Evolutionary conservation across 2,888 invertebrate genomes (phyloP).

Genomic region (Cerastis leucographa): DNA sequence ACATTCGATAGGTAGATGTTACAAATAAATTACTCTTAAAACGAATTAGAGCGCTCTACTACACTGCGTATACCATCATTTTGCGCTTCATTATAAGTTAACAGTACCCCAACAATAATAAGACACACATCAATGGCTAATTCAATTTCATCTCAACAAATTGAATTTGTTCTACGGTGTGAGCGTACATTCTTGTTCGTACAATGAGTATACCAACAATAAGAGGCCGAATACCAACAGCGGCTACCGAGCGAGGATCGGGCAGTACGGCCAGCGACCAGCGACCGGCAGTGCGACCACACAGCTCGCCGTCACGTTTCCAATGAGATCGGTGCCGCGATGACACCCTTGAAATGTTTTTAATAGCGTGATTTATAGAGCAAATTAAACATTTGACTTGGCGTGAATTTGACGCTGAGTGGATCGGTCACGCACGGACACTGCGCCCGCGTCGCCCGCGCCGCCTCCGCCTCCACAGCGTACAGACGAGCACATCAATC

Average conservation of each 20-base stretch:
- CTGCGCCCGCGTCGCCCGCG: conserved; percentile 71
- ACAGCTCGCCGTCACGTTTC: conserved; percentile 88
- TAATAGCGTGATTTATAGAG: conserved; percentile 90
- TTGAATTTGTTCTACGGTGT: conserved; percentile 81
- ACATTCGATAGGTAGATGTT: conserved; percentile 36
- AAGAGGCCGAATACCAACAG: conserved; percentile 77
- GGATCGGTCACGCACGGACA: conserved; percentile 89
- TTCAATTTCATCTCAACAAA: conserved; percentile 78
- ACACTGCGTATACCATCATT: conserved; percentile 49
- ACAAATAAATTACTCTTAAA: conserved; percentile 53
- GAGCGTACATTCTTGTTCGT: conserved; percentile 73
- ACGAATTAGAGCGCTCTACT: conserved; percentile 44
- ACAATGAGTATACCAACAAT: conserved; percentile 82
- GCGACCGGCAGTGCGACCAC: conserved; percentile 79
- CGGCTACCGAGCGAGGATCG: conserved; percentile 54
- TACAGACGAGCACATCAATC: conserved; percentile 53
- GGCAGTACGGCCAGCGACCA: conserved; percentile 20
- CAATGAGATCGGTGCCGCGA: conserved; percentile 88
- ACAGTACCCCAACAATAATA: conserved; percentile 64
- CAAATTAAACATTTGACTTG: conserved; percentile 91
- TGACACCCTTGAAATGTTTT: conserved; percentile 90
- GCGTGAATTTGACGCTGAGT: conserved; percentile 90
- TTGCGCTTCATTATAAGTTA: conserved; percentile 66
- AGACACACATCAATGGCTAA: conserved; percentile 70
- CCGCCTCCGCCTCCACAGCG: conserved; percentile 61